These are phyloP conservation scores for Orchesella flavescens DNA, from an alignment of 2,888 invertebrate genomes.

Conservation along the genomic window DNA sequence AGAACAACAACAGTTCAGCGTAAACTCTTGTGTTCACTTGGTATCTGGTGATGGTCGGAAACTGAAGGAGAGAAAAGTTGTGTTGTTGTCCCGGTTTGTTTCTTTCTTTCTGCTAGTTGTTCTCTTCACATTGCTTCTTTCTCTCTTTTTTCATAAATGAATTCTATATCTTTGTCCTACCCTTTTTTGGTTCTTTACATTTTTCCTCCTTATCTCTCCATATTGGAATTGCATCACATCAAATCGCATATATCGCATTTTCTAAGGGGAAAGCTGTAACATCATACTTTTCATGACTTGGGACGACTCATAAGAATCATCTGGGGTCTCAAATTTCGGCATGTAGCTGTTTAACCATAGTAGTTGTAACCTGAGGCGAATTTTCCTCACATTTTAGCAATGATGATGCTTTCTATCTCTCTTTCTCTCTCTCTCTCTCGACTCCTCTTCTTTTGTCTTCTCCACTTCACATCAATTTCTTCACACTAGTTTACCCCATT, in stretches of 20 bases:
- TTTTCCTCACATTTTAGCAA: background rate
- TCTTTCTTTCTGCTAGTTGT: background rate
- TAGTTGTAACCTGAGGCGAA: background rate
- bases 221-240: conserved; percentile 12
- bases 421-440: conserved; percentile 8
- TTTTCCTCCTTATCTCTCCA: background rate
- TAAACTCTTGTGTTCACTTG: background rate
- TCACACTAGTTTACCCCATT: background rate
- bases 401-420: background rate
- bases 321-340: background rate
- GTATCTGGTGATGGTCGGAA: background rate
- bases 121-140: background rate
- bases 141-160: background rate
- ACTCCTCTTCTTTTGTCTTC: background rate
- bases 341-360: background rate
- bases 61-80: background rate
- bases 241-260: background rate
- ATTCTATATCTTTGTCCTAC: no score
- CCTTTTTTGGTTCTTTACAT: background rate
- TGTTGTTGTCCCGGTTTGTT: background rate
- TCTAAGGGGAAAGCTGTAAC: background rate
- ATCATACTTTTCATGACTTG: background rate
- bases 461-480: conserved; percentile 3
- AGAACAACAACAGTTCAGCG: background rate
- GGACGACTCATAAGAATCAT: background rate